Conservation (phyloP, 2,888 invertebrate species). For the Psococerastis gibbosa region DNA sequence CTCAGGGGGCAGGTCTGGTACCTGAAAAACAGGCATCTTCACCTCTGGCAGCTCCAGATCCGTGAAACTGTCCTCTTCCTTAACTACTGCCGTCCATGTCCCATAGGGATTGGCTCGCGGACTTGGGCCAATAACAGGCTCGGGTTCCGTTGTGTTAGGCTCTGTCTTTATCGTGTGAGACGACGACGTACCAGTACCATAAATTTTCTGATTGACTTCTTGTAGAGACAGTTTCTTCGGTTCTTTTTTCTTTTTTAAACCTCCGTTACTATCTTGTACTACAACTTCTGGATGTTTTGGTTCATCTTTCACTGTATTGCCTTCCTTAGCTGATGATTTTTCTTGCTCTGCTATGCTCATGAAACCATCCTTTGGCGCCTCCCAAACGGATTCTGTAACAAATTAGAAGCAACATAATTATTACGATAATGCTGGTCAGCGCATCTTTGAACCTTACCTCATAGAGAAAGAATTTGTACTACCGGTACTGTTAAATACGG, state of each 20-base stretch:
- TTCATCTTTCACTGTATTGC: not conserved
- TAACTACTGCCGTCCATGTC: slow-evolving; percentile 19
- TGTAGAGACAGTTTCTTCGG: not conserved
- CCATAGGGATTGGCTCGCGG: slow-evolving; percentile 20
- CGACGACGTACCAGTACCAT: not conserved
- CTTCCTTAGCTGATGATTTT: slow-evolving; percentile 20
- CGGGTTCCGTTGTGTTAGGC: slow-evolving; percentile 22
- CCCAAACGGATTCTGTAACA: slow-evolving; percentile 22
- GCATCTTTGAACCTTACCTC: too few species aligned
- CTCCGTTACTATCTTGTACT: too few species aligned
- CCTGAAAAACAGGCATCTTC: not conserved
- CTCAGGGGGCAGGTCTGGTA: not conserved
- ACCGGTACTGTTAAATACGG: too few species aligned
- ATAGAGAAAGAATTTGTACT: too few species aligned
- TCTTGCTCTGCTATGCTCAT: slow-evolving; percentile 16
- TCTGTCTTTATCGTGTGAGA: slow-evolving; percentile 17
- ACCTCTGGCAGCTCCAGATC: not conserved
- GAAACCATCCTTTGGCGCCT: slow-evolving; percentile 20
- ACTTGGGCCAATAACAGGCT: slow-evolving; percentile 22
- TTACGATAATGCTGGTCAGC: too few species aligned
- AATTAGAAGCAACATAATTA: too few species aligned
- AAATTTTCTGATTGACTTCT: not conserved
- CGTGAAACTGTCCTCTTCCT: slow-evolving; percentile 12
- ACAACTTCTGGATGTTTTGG: too few species aligned
- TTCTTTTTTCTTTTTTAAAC: not conserved